These are phyloP conservation scores for Sturnus vulgaris DNA, from an alignment of 2,113 vertebrate genomes.

Conservation along the genomic window DNA sequence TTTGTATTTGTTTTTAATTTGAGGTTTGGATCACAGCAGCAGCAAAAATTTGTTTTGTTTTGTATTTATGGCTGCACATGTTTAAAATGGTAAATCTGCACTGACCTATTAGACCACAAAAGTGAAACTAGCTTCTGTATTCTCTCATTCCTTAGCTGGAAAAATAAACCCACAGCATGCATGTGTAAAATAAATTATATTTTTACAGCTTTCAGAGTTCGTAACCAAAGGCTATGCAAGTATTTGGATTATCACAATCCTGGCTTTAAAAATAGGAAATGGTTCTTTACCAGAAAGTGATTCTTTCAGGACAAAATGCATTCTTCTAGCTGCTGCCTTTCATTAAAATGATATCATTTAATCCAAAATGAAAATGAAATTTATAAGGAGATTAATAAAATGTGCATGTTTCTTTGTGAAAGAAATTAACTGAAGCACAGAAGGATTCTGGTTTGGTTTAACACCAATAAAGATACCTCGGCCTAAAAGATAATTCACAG, in stretches of 20 bases:
- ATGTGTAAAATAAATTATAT: conserved; percentile 24
- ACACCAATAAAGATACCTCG: not conserved
- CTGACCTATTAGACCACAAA: conserved; percentile 55
- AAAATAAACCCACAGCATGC: conserved; percentile 43
- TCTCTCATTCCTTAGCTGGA: conserved; percentile 31
- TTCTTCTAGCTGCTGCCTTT: conserved; percentile 12
- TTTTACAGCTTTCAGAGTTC: conserved; percentile 39
- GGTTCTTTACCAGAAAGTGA: not conserved
- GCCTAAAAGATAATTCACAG: not conserved
- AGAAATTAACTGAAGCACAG: not conserved
- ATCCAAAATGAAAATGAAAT: not conserved
- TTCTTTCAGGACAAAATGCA: not conserved
- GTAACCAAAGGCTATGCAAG: not conserved
- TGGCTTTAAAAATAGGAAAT: conserved; percentile 6
- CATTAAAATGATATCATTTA: not conserved
- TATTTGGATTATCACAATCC: not conserved
- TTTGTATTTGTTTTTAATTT: conserved; percentile 63
- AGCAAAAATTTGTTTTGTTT: conserved; percentile 47
- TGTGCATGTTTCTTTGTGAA: not conserved
- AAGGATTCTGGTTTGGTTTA: not conserved
- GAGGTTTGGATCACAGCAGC: conserved; percentile 47
- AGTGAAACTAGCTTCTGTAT: conserved; percentile 53
- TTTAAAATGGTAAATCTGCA: conserved; percentile 53
- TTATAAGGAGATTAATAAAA: not conserved
- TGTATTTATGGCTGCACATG: conserved; percentile 43